These are phyloP conservation scores for Chauna torquata DNA, from an alignment of 2,113 vertebrate genomes.

Conservation along the genomic window DNA sequence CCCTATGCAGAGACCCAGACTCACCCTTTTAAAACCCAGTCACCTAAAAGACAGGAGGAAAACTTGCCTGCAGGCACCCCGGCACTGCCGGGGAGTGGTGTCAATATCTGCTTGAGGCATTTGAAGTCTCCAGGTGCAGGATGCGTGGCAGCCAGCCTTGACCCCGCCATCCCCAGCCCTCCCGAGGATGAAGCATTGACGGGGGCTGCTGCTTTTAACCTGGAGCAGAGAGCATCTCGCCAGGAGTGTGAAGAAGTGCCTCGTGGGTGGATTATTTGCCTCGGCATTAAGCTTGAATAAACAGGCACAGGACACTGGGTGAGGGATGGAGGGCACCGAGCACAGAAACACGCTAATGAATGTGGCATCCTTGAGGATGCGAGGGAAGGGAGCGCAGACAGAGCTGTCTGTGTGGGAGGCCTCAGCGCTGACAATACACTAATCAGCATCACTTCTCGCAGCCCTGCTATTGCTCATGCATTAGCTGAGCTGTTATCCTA, in stretches of 20 bases:
- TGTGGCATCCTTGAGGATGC: slow-evolving; percentile 50
- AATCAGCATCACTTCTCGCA: slow-evolving; percentile 56
- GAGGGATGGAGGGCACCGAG: slow-evolving; percentile 8
- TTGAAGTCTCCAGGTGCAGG: background rate
- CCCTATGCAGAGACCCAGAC: background rate
- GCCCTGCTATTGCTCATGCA: slow-evolving; percentile 39
- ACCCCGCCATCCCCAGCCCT: background rate
- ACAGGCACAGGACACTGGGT: slow-evolving; percentile 11
- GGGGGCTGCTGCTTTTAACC: slow-evolving; percentile 22
- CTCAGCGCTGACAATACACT: slow-evolving; percentile 62
- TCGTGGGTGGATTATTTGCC: slow-evolving; percentile 4
- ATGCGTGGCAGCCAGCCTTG: fast-evolving
- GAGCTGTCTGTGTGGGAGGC: slow-evolving; percentile 72
- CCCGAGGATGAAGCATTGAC: background rate
- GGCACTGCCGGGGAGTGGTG: background rate
- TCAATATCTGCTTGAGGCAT: background rate
- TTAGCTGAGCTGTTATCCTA: slow-evolving; percentile 27
- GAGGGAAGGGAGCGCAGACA: slow-evolving; percentile 57
- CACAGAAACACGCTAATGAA: slow-evolving; percentile 40
- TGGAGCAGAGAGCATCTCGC: background rate
- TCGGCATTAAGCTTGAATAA: slow-evolving; percentile 19
- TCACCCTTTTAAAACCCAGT: background rate
- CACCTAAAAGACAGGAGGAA: background rate
- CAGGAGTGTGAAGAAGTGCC: background rate
- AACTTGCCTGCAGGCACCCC: background rate